A percentile compares a stretch with the other conserved stretches of the same genome.
Conservation (phyloP, 2,888 invertebrate genomes). For the Erebia palarica region DNA sequence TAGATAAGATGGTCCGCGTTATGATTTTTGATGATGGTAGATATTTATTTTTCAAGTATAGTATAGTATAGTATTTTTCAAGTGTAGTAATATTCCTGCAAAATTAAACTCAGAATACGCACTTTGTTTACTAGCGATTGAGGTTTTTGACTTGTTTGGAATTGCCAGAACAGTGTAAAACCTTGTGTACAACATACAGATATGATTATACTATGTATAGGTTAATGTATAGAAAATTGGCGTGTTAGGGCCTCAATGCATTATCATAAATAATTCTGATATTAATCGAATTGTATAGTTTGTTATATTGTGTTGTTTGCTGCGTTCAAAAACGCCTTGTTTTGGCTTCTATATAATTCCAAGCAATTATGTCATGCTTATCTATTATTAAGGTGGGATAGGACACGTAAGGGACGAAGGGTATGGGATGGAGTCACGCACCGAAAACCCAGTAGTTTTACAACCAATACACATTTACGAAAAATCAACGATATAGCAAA, state of each 20-base stretch:
- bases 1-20: too few species aligned
- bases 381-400: conserved; percentile 49
- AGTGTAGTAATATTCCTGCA: too few species aligned
- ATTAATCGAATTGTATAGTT: conserved; percentile 10
- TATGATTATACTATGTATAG: neutral
- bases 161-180: too few species aligned
- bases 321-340: conserved; percentile 18
- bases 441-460: conserved; percentile 54
- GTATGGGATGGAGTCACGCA: conserved; percentile 59
- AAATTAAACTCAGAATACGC: too few species aligned
- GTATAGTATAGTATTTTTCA: too few species aligned
- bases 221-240: conserved; percentile 9
- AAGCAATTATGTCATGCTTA: conserved; percentile 42
- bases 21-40: too few species aligned
- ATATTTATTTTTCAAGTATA: too few species aligned
- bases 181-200: too few species aligned
- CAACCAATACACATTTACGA: conserved; percentile 48
- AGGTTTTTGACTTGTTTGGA: too few species aligned
- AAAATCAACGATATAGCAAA: conserved; percentile 46
- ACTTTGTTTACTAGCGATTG: too few species aligned
- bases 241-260: conserved; percentile 3
- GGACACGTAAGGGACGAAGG: conserved; percentile 46
- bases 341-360: conserved; percentile 29
- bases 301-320: neutral
- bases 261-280: conserved; percentile 17